Conservation (phyloP, 2,888 invertebrate species). For the Tanaodytes sp. region DNA sequence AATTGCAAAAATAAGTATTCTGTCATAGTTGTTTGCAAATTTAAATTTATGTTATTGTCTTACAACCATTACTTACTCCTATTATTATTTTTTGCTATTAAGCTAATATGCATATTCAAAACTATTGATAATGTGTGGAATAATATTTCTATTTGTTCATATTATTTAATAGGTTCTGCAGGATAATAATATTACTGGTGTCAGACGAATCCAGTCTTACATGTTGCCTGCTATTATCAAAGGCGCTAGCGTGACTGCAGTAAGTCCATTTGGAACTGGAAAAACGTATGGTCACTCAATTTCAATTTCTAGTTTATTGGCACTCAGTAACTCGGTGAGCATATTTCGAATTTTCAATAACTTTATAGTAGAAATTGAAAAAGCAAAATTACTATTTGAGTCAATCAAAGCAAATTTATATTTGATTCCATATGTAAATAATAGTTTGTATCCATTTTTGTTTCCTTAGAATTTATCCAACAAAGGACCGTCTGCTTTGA, state of each 20-base stretch:
- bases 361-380: too few species aligned
- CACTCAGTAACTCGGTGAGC: slow-evolving; percentile 53
- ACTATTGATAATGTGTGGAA: background rate
- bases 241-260: slow-evolving; percentile 78
- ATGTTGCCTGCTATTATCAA: slow-evolving; percentile 81
- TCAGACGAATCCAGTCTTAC: slow-evolving; percentile 77
- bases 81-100: background rate
- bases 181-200: slow-evolving; percentile 40
- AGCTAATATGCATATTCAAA: background rate
- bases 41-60: too few species aligned
- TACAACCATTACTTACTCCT: too few species aligned
- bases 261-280: slow-evolving; percentile 77
- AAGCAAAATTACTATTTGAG: too few species aligned
- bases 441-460: too few species aligned
- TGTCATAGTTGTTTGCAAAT: too few species aligned
- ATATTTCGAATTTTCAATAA: background rate
- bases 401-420: too few species aligned
- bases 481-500: slow-evolving; percentile 78
- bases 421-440: background rate
- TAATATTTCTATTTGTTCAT: background rate
- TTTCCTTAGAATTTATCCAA: slow-evolving; percentile 62
- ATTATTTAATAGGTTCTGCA: slow-evolving; percentile 38
- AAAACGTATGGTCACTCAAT: slow-evolving; percentile 83
- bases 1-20: too few species aligned
- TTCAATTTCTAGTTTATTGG: slow-evolving; percentile 78